Evolutionary conservation across 1,140 invertebrate species (phyloP).

Genomic region (Hypothenemus hampei): DNA sequence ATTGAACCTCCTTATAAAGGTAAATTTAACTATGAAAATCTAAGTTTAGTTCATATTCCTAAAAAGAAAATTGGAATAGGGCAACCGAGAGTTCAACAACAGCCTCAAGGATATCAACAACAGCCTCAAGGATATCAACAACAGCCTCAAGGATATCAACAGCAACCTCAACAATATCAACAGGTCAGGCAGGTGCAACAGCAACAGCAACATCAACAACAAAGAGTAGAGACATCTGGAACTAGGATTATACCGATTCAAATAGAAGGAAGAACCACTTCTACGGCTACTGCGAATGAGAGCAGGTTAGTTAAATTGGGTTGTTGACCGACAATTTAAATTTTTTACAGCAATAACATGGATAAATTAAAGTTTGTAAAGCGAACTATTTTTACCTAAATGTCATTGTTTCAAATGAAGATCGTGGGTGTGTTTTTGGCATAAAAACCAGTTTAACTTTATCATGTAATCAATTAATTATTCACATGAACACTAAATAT

Average conservation of each 20-base stretch:
- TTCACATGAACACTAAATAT: too few relatives aligned
- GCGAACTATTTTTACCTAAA: too few relatives aligned
- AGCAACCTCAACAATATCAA: constrained; percentile 13
- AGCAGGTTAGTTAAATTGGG: constrained; percentile 20
- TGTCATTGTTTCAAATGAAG: too few relatives aligned
- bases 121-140: constrained; percentile 33
- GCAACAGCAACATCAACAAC: constrained; percentile 34
- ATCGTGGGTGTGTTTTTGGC: too few relatives aligned
- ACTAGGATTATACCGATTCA: constrained; percentile 43
- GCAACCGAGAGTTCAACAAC: constrained; percentile 16
- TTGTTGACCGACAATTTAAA: too few relatives aligned
- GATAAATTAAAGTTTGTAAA: too few relatives aligned
- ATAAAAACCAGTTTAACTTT: too few relatives aligned
- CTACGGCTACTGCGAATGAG: constrained; percentile 29
- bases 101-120: constrained; percentile 9
- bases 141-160: constrained; percentile 27
- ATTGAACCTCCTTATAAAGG: constrained; percentile 20
- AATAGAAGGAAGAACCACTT: constrained; percentile 38
- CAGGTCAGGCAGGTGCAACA: constrained; percentile 20
- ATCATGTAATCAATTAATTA: too few relatives aligned
- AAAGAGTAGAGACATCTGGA: constrained; percentile 37
- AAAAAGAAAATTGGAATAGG: too few relatives aligned
- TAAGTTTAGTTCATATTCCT: too few relatives aligned
- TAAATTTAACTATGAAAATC: not conserved
- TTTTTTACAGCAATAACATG: too few relatives aligned